Conservation (phyloP, 2,797 vertebrate species). For the Distichodus sexfasciatus region DNA sequence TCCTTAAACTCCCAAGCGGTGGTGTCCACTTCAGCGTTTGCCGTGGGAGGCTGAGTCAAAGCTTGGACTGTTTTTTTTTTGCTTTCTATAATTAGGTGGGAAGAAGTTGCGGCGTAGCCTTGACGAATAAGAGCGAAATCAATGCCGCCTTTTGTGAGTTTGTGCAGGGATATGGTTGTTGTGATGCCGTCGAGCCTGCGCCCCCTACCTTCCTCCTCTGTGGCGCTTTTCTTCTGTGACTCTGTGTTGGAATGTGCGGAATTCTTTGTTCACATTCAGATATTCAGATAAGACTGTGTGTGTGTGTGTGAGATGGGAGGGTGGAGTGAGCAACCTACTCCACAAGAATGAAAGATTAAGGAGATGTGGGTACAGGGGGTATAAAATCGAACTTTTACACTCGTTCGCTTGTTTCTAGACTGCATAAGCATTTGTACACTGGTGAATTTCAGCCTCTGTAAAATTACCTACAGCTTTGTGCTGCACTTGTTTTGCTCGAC, state of each 20-base stretch:
- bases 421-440: background rate
- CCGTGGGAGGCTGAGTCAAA: background rate
- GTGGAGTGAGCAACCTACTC: background rate
- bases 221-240: conserved; percentile 8
- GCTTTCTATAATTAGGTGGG: conserved; percentile 41
- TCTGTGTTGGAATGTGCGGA: conserved; percentile 38
- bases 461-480: background rate
- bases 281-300: background rate
- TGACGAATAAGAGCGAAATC: background rate
- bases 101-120: background rate
- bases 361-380: background rate
- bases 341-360: background rate
- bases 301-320: background rate
- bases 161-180: background rate
- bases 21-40: background rate
- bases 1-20: too few species aligned
- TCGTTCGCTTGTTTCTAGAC: background rate
- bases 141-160: conserved; percentile 29
- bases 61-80: conserved; percentile 15
- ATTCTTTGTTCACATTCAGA: conserved; percentile 36
- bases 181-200: conserved; percentile 9
- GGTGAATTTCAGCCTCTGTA: background rate
- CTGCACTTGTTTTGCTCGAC: background rate
- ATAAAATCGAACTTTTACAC: background rate
- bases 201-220: conserved; percentile 6